Conservation (phyloP, 1,140 invertebrate genomes). For the Camponotus pennsylvanicus region DNA sequence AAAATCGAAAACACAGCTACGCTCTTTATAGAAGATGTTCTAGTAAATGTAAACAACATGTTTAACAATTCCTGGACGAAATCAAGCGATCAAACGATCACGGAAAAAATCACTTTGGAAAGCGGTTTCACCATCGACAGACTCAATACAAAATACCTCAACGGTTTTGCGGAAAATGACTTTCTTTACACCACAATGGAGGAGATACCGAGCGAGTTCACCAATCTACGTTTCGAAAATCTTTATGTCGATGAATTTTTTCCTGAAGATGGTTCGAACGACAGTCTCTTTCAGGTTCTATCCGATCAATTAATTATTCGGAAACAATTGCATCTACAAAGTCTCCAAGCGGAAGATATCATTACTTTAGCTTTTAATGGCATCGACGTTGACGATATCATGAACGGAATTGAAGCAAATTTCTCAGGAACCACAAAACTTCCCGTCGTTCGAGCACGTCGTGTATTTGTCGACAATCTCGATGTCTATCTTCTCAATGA, state of each 20-base stretch:
- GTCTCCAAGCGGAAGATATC: conserved; percentile 65
- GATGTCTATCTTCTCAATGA: conserved; percentile 63
- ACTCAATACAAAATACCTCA: conserved; percentile 70
- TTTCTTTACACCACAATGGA: conserved; percentile 73
- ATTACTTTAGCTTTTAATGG: conserved; percentile 69
- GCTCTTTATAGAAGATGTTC: conserved; percentile 27
- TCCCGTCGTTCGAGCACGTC: conserved; percentile 28
- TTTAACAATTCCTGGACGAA: conserved; percentile 74
- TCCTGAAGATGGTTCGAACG: background rate
- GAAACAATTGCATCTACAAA: conserved; percentile 59
- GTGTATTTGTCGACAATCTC: conserved; percentile 58
- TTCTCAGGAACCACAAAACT: conserved; percentile 35
- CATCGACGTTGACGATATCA: conserved; percentile 62
- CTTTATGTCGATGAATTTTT: conserved; percentile 64
- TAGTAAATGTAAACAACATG: conserved; percentile 35
- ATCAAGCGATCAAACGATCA: conserved; percentile 73
- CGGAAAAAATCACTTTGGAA: conserved; percentile 57
- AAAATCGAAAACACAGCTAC: conserved; percentile 29
- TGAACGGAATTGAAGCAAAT: conserved; percentile 39
- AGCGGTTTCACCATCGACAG: conserved; percentile 68
- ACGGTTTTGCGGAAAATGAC: conserved; percentile 69
- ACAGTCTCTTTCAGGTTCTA: conserved; percentile 40
- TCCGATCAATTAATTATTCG: conserved; percentile 34
- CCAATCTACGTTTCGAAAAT: conserved; percentile 68
- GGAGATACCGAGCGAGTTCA: conserved; percentile 62